These are phyloP conservation scores for Oophaga sylvatica DNA, from an alignment of 2,797 vertebrate genomes.

Conservation along the genomic window DNA sequence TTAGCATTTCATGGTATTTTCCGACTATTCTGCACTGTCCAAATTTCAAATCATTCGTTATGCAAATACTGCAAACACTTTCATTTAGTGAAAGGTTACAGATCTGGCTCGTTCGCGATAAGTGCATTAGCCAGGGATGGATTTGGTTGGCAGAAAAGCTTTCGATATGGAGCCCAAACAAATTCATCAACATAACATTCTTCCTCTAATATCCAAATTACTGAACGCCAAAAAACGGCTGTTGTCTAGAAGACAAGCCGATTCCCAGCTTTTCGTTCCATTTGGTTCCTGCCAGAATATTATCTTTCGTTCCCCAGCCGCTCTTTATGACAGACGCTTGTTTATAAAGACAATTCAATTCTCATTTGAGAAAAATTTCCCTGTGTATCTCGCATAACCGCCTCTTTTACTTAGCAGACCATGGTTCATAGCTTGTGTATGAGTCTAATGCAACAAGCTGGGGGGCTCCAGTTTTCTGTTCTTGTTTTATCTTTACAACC, in stretches of 20 bases:
- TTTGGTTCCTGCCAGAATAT: constrained; percentile 62
- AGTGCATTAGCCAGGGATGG: constrained; percentile 55
- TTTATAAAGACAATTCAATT: constrained; percentile 61
- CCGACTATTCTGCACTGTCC: constrained; percentile 37
- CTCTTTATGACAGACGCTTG: constrained; percentile 56
- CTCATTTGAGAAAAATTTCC: constrained; percentile 53
- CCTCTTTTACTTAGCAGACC: constrained; percentile 61
- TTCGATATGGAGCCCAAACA: constrained; percentile 49
- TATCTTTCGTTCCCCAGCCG: constrained; percentile 62
- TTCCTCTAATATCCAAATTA: constrained; percentile 38
- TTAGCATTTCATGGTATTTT: constrained; percentile 47
- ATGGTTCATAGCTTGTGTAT: constrained; percentile 30
- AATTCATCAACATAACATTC: constrained; percentile 44
- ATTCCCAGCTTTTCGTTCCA: constrained; percentile 55
- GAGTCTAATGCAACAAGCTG: neutral
- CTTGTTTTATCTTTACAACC: constrained; percentile 17
- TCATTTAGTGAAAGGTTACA: constrained; percentile 58
- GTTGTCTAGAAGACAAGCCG: constrained; percentile 24
- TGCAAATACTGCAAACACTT: constrained; percentile 49
- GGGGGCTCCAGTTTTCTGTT: constrained; percentile 28
- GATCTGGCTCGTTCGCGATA: constrained; percentile 50
- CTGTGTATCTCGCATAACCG: constrained; percentile 39
- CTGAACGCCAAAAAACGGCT: constrained; percentile 33
- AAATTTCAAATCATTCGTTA: constrained; percentile 53
- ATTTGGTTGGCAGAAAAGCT: constrained; percentile 55